These are phyloP conservation scores for Anthonomus grandis DNA, from an alignment of 1,140 invertebrate genomes.

Conservation along the genomic window DNA sequence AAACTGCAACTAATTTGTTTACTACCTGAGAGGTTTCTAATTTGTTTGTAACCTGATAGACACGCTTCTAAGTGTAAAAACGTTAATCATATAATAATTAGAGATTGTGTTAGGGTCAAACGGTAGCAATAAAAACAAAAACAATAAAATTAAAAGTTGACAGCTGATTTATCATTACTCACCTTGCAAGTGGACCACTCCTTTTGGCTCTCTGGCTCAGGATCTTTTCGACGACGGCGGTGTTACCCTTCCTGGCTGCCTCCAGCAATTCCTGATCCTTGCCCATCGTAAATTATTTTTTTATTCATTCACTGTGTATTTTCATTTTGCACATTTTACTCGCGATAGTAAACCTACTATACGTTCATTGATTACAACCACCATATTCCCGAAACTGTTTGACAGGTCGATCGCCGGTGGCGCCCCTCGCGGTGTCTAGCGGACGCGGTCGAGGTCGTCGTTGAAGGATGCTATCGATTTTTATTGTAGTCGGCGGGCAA, in stretches of 20 bases:
- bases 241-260: slow-evolving; percentile 88
- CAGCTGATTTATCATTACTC: slow-evolving; percentile 50
- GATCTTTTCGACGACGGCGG: slow-evolving; percentile 85
- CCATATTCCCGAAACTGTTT: too few species aligned
- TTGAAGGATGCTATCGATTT: neutral
- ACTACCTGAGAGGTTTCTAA: too few species aligned
- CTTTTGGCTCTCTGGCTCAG: slow-evolving; percentile 83
- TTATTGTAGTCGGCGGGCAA: too few species aligned
- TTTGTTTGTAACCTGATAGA: too few species aligned
- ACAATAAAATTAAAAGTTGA: neutral
- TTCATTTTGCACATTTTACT: slow-evolving; percentile 54
- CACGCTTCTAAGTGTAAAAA: too few species aligned
- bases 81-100: too few species aligned
- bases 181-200: slow-evolving; percentile 91
- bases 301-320: slow-evolving; percentile 51
- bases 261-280: slow-evolving; percentile 95
- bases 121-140: too few species aligned
- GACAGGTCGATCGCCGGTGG: slow-evolving; percentile 46
- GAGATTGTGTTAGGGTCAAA: too few species aligned
- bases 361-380: slow-evolving; percentile 69
- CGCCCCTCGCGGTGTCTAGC: slow-evolving; percentile 51
- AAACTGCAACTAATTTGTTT: too few species aligned
- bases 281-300: slow-evolving; percentile 64
- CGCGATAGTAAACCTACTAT: slow-evolving; percentile 49
- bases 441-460: neutral